A percentile compares a stretch with the other conserved stretches of the same genome.
phyloP scores from a whole-genome alignment of 2,113 vertebrate genomes.

The Miniopterus natalensis region DNA sequence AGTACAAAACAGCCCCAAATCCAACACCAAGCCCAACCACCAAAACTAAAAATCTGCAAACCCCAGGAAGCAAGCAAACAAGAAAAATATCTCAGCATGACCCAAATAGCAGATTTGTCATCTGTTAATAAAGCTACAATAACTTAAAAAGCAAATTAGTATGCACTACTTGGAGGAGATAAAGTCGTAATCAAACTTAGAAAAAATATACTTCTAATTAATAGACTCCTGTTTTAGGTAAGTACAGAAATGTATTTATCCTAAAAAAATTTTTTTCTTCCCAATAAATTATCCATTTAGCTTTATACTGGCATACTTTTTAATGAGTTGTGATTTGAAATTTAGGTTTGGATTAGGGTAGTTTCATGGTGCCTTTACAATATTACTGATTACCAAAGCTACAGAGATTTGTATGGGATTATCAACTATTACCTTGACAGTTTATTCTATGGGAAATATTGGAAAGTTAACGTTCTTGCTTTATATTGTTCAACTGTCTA shows the following conservation, averaged over 20 bases:
- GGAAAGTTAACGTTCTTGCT: background rate
- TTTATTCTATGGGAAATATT: constrained; percentile 4
- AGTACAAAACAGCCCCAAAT: background rate
- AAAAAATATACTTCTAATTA: background rate
- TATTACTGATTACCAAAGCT: background rate
- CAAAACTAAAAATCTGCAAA: background rate
- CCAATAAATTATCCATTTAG: background rate
- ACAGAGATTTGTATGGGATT: background rate
- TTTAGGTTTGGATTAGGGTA: background rate
- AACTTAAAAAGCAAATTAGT: constrained; percentile 50
- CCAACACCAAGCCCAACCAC: background rate
- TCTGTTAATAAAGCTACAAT: constrained; percentile 55
- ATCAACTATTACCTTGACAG: background rate
- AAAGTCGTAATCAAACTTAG: constrained; percentile 10
- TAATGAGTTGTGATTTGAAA: background rate
- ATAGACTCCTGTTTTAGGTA: constrained; percentile 11
- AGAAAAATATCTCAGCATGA: background rate
- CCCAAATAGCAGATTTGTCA: background rate
- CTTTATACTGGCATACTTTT: background rate
- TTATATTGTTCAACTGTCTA: constrained; percentile 48
- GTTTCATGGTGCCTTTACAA: background rate
- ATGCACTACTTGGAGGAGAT: background rate
- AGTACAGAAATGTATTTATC: background rate
- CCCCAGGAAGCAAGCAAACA: background rate
- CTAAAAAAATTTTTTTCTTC: background rate